Base-by-base conservation (phyloP, 2,888 invertebrate genomes). In the Dolomedes plantarius region DNA sequence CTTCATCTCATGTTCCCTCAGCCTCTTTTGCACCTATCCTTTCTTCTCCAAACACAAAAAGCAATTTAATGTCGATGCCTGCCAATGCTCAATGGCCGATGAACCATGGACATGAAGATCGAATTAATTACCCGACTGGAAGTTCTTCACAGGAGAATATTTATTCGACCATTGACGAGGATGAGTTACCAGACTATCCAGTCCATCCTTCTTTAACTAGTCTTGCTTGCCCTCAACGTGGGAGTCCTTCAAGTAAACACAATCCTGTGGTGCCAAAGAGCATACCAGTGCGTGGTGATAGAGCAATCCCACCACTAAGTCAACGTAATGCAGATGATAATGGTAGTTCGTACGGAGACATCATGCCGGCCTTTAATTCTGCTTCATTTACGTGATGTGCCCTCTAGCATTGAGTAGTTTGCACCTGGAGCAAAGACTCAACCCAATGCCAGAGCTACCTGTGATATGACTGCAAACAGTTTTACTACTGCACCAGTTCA, bases 111-210 rank as follows among this genome's bases (percentile, higher is more conserved):
- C 64, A 75, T 9, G 36, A 72, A 9, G 69, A 56, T 41, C 23
- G 56, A 41, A 32, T 64, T 62, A 71, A 28, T 27, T 77, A 23
- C 27, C 81, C 71, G 0, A 23, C 80, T 23, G 72, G 68, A 36
- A 65, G 50, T 56, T 73, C 88, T 41, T 67, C 85, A 9, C 72
- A 78, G 29, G 88, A 87, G 41, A 88, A 88, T 71, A 83, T 88
- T 68, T 88, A 88, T 65, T 86, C 88, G 5, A 86, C 86, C 29
- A 86, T 88, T 19, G 88, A 88, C 19, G 88, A 88, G 19, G 86
- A 83, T 28, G 87, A 83, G 31, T 32, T 64, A 29, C 16, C 46
- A 16, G 75, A 75, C 13, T 65, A 71, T 31, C 72, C 72, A 23
- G 29, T 41, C 36, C 73, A 67, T 7, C 67, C 65, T 85, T 50